Evolutionary conservation across 2,797 vertebrate genomes (phyloP), one percentile per base, ranked within the genome.

Genomic region (Lepus townsendii): DNA sequence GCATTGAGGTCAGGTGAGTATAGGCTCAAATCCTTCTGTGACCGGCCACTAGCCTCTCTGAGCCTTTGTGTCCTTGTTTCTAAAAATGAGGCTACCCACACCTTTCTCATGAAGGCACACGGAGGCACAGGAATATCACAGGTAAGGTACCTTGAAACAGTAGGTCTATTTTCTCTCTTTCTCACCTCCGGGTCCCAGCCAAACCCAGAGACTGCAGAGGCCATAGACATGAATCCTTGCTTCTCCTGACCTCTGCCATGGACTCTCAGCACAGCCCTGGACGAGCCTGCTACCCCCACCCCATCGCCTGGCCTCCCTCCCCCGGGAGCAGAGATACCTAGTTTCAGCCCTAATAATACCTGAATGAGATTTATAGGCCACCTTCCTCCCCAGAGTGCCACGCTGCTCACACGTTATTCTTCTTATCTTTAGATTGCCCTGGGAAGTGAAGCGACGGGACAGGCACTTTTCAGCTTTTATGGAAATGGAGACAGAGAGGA

Each of bases 331-430:
- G 83, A 80, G 52, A 68, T 95, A 95, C 96, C 96, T 97, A 96
- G 60, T 97, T 96, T 94, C 88, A 73, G 93, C 93, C 95, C 96
- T 96, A 95, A 96, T 95, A 97, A 97, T 87, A 96, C 95, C 97
- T 94, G 96, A 96, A 95, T 95, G 96, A 68, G 95, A 94, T 97
- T 96, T 95, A n/a, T 94, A 96, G 97, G 95, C 54, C 94, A 93
- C 52, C 71, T 80, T 24, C 71, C 83, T 95, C 94, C 95, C 97
- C 27, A 78, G 83, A 89, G 94, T 24, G 7, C 71, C 68, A 10
- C 65, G 54, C 93, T 73, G 26, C 90, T 96, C 77, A 82, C 50
- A 14, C 72, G 30, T 80, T 88, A 12, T 95, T 84, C 82, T 90
- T 96, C 85, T 96, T 92, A 14, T 95, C 91, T 97, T 87, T 63